A percentile compares a stretch with the other conserved stretches of the same genome.
Conservation (phyloP, 2,113 vertebrate species). For the Tachysurus vachellii region DNA sequence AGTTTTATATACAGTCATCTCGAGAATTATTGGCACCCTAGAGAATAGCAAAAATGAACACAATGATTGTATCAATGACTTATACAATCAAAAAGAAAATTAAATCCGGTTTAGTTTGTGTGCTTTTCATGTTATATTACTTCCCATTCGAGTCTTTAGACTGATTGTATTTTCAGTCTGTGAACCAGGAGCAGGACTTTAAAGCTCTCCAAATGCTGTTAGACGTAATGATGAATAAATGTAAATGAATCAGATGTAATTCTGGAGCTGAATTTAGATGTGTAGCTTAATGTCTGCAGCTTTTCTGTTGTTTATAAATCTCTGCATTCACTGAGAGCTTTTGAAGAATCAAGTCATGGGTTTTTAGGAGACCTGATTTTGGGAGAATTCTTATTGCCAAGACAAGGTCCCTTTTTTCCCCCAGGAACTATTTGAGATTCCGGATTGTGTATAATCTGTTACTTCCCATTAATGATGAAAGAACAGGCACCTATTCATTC, state of each 20-base stretch:
- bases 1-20: background rate
- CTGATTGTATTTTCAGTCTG: background rate
- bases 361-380: background rate
- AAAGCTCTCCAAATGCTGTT: no score
- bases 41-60: background rate
- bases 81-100: no score
- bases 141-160: background rate
- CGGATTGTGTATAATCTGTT: slow-evolving; percentile 16
- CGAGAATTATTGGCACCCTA: background rate
- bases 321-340: background rate
- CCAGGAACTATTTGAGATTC: slow-evolving; percentile 16
- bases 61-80: no score
- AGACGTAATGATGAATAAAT: background rate
- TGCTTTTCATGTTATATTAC: background rate
- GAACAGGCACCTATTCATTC: slow-evolving; percentile 31
- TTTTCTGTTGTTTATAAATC: background rate
- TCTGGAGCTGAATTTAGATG: background rate
- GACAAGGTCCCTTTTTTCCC: slow-evolving; percentile 9
- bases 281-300: background rate
- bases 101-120: background rate
- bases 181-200: no score
- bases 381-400: background rate
- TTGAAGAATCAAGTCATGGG: background rate
- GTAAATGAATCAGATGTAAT: background rate
- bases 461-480: slow-evolving; percentile 16